Evolutionary conservation across 2,888 invertebrate genomes (phyloP), one percentile per base, ranked within the genome.

Genomic region (Eulithis testata): DNA sequence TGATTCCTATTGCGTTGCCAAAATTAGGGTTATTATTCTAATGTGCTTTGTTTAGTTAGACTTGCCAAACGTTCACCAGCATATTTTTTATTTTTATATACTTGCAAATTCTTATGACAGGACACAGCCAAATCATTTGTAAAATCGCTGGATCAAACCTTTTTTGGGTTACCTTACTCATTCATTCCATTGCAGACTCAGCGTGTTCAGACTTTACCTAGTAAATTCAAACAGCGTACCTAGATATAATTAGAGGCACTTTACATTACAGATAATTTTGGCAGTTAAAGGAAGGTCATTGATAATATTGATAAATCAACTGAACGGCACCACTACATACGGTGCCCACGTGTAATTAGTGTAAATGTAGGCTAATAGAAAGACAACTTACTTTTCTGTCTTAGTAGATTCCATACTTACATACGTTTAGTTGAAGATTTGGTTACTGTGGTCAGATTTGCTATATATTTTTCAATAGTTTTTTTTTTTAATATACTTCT

Each of bases 1-100:
- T 71, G 68, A 71, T 74, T 78, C 70, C 73, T 78, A 85, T 78
- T 86, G 85, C 84, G 85, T 78, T 84, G 80, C 82, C 82, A 85
- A 88, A 86, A 84, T 82, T 73, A 68, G 70, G 69, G 65, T 72
- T 52, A 63, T 55, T 65, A 57, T 67, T 64, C 66, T 66, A 9
- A 64, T 69, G 51, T 55, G 50, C 57, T 58, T 59, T 60, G 58
- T 60, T 54, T 68, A 63, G 58, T 63, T 70, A 31, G 31, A 31
- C 31, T 31, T 31, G 31, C 6, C 31, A 4, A 31, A 31, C 2
- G 21, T 31, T 31, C 5, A 3, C 2, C 6, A 31, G 31, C 31
- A 31, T 31, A 6, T 31, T 31, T 31, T 31, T 31, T 5, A 6
- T 31, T 5, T 31, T 31, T 31, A 31, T 6, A 31, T 3, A 31